A percentile compares a stretch with the other conserved stretches of the same genome.
These are phyloP conservation scores for Acholoe squamosa DNA, from an alignment of 2,888 invertebrate species.

Conservation along the genomic window DNA sequence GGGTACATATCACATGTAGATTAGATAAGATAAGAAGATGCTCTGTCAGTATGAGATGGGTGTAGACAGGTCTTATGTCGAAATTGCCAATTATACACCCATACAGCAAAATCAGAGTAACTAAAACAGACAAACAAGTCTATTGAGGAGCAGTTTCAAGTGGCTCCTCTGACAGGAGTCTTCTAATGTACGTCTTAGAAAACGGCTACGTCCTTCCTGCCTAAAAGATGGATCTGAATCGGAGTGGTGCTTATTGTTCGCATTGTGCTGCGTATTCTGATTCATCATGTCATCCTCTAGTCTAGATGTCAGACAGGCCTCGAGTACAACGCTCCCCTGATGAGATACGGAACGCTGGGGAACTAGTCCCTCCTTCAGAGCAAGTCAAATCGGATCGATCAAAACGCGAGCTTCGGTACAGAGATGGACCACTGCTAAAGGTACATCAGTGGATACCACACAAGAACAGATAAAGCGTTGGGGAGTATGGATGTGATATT, in stretches of 20 bases:
- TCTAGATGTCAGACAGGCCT: constrained; percentile 2
- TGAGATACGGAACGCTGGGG: not conserved
- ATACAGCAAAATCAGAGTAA: no score
- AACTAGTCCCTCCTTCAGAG: not conserved
- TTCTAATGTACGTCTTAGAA: no score
- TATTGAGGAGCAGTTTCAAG: no score
- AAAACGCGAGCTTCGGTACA: not conserved
- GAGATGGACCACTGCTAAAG: not conserved
- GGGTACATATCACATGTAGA: no score
- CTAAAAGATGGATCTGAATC: not conserved
- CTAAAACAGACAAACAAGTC: no score
- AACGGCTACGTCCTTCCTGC: no score
- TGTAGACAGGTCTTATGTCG: no score
- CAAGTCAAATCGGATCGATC: not conserved
- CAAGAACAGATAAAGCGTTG: not conserved
- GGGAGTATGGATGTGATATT: not conserved
- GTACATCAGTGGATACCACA: not conserved
- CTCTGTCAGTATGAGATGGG: no score
- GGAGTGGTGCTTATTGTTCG: not conserved
- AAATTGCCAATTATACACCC: no score
- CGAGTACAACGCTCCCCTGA: not conserved
- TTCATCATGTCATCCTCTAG: not conserved
- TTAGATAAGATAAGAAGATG: no score
- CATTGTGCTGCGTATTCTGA: not conserved
- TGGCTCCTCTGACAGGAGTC: no score